These are phyloP conservation scores for Yponomeuta plumbellus DNA, from an alignment of 2,888 invertebrate genomes.

Conservation along the genomic window DNA sequence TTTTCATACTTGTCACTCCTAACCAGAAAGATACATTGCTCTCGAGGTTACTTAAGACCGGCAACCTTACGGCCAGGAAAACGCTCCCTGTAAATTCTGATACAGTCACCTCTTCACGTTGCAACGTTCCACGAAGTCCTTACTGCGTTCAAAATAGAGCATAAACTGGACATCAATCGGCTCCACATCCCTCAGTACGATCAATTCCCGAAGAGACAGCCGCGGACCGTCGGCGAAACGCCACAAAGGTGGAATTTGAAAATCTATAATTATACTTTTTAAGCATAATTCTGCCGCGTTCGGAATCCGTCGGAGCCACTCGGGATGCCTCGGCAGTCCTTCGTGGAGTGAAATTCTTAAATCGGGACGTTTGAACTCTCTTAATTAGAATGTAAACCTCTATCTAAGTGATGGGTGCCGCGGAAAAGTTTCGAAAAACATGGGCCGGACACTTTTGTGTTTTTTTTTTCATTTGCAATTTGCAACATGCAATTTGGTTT, in stretches of 20 bases:
- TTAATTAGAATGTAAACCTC: conserved; percentile 18
- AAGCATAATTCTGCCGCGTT: conserved; percentile 18
- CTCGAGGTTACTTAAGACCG: too few species aligned
- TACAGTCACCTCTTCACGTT: background rate
- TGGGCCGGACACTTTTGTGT: background rate
- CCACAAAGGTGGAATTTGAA: conserved; percentile 19
- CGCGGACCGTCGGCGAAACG: conserved; percentile 9
- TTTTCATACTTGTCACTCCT: too few species aligned
- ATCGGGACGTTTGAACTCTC: conserved; percentile 11
- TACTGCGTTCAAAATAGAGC: background rate
- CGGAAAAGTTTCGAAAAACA: background rate
- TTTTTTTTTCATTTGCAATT: background rate
- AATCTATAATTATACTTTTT: conserved; percentile 22
- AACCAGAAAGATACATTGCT: too few species aligned
- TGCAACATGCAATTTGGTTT: background rate
- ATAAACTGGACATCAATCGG: background rate
- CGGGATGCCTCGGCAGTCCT: conserved; percentile 6
- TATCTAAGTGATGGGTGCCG: conserved; percentile 5
- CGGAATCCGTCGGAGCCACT: conserved; percentile 4
- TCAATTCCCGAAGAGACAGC: background rate
- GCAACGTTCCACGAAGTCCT: background rate
- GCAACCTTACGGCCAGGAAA: background rate
- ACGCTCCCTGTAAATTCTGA: background rate
- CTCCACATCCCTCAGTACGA: background rate
- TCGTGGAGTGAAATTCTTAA: conserved; percentile 14